These are phyloP conservation scores for Nipponacmea schrenckii DNA, from an alignment of 2,888 invertebrate species.

Conservation along the genomic window DNA sequence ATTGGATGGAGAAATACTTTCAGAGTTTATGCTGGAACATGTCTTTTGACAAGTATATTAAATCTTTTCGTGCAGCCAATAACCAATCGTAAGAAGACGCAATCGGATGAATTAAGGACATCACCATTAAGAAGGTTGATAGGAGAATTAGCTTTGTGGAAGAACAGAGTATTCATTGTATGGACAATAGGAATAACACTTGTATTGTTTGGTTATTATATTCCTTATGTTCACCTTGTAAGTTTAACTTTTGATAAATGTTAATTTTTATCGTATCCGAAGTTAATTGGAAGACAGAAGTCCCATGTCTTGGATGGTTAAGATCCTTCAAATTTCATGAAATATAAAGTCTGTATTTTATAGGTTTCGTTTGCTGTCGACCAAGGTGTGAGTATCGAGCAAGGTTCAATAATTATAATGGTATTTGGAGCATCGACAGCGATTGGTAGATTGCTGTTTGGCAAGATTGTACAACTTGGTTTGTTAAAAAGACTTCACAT, in stretches of 20 bases:
- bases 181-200: slow-evolving; percentile 49
- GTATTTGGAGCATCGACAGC: slow-evolving; percentile 52
- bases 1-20: slow-evolving; percentile 53
- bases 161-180: slow-evolving; percentile 52
- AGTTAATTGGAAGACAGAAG: too few relatives aligned
- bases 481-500: slow-evolving; percentile 50
- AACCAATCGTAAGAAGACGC: slow-evolving; percentile 14
- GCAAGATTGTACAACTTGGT: slow-evolving; percentile 48
- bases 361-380: slow-evolving; percentile 55
- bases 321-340: neutral
- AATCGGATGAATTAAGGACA: slow-evolving; percentile 26
- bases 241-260: slow-evolving; percentile 26
- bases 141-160: slow-evolving; percentile 54
- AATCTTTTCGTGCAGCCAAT: slow-evolving; percentile 38
- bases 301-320: too few relatives aligned
- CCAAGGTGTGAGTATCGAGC: slow-evolving; percentile 43
- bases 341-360: slow-evolving; percentile 8
- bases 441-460: slow-evolving; percentile 50
- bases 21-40: slow-evolving; percentile 39
- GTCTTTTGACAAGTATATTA: slow-evolving; percentile 34
- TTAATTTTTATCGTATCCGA: too few relatives aligned
- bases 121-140: slow-evolving; percentile 37
- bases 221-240: slow-evolving; percentile 59
- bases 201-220: slow-evolving; percentile 59
- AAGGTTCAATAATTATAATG: slow-evolving; percentile 50